Evolutionary conservation across 2,888 invertebrate species (phyloP).

Genomic region (Latheticus oryzae): DNA sequence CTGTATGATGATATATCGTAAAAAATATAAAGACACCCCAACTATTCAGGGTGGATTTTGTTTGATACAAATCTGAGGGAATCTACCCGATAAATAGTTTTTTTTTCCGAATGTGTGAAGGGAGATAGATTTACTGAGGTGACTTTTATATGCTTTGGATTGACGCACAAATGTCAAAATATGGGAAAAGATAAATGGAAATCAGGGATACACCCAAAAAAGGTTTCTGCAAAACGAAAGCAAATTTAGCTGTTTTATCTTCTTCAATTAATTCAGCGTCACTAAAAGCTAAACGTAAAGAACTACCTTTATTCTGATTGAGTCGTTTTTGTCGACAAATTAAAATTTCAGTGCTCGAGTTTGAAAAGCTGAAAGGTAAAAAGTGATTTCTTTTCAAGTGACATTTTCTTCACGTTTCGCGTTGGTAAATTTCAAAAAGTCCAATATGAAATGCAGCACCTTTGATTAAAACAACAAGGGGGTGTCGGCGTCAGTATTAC

Average conservation of each 20-base stretch:
- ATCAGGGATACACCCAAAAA: too few relatives aligned
- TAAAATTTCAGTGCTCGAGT: conserved; percentile 29
- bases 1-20: conserved; percentile 65
- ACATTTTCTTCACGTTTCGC: conserved; percentile 49
- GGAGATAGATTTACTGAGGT: too few relatives aligned
- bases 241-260: too few relatives aligned
- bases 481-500: conserved; percentile 21
- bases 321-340: conserved; percentile 34
- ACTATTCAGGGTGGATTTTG: conserved; percentile 59
- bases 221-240: too few relatives aligned
- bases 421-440: conserved; percentile 47
- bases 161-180: too few relatives aligned
- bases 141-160: too few relatives aligned
- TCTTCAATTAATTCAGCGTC: too few relatives aligned
- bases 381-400: conserved; percentile 55
- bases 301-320: too few relatives aligned
- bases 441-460: conserved; percentile 42
- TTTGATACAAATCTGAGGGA: conserved; percentile 59
- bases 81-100: conserved; percentile 56
- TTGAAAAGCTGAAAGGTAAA: conserved; percentile 42
- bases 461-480: too few relatives aligned
- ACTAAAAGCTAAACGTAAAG: too few relatives aligned
- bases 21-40: conserved; percentile 61
- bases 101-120: too few relatives aligned
- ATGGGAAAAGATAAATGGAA: too few relatives aligned